Evolutionary conservation across 2,888 invertebrate genomes (phyloP), one percentile per base, ranked within the genome.

Genomic region (Anticlea derivata): DNA sequence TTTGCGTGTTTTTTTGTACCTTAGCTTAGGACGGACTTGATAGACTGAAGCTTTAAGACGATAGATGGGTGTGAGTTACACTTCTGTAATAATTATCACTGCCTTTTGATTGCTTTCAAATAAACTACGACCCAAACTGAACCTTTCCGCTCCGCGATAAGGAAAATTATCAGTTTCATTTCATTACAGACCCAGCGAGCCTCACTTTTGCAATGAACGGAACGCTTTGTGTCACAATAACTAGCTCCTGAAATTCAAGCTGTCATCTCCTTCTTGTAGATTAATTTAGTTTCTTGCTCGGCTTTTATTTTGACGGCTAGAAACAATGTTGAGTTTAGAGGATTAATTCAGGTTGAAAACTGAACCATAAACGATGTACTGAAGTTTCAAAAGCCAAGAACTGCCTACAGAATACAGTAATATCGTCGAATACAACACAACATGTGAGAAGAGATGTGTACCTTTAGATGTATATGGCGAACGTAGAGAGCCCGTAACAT

Each of bases 101-200:
- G 8, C 23, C n/a, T 35, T 6, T 29, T 23, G 3, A 13, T 23
- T 30, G 17, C 20, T 8, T 17, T 37, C 22, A 31, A 46, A 45
- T 59, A 49, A 45, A 24, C 33, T 51, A 51, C 58, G 61, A 55
- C 58, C 60, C 40, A 61, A 58, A 60, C 58, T 60, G 40, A 58
- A 60, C 63, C 39, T 55, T 59, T 65, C 11, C 40, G 43, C 58
- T 38, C 40, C 11, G 40, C 43, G 52, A 60, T 68, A 68, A 50
- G 55, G 60, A 53, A 39, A 57, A 57, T 52, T 49, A 55, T 53
- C 35, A 54, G 17, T 49, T 43, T 33, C 38, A 41, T 54, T 47
- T 47, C 51, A 55, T 39, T 49, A 58, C 33, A 11, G 8, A 30
- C 13, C 30, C 35, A 17, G 17, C n/a, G 5, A 48, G 37, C 13